phyloP scores from a whole-genome alignment of 2,888 invertebrate species.

The Arge pagana region DNA sequence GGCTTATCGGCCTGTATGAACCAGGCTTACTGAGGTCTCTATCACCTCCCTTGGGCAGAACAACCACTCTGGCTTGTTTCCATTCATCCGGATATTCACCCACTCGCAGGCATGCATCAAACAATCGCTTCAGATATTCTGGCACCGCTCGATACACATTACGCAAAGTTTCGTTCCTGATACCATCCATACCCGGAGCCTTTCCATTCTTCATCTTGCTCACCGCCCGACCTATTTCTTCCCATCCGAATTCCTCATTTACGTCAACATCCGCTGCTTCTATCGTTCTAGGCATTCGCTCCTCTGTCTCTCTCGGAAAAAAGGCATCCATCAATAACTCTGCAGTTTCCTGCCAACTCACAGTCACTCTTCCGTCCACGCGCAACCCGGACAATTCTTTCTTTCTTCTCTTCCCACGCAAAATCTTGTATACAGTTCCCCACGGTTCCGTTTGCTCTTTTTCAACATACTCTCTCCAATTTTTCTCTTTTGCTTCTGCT shows the following conservation, averaged over 20 bases:
- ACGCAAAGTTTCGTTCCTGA: slow-evolving; percentile 2
- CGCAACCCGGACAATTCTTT: neutral
- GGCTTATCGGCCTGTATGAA: slow-evolving; percentile 14
- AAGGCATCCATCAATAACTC: neutral
- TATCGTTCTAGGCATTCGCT: neutral
- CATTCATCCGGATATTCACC: slow-evolving; percentile 21
- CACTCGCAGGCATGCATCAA: slow-evolving; percentile 24
- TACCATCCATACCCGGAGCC: slow-evolving; percentile 13
- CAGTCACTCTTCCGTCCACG: neutral
- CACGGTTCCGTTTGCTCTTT: neutral
- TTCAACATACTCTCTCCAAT: neutral
- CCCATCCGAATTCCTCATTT: neutral
- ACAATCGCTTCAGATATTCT: neutral
- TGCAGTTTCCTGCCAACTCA: neutral
- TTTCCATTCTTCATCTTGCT: slow-evolving; percentile 3
- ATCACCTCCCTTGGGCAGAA: slow-evolving; percentile 20
- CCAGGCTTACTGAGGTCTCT: slow-evolving; percentile 2
- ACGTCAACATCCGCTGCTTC: neutral
- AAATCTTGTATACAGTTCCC: neutral
- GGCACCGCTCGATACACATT: neutral
- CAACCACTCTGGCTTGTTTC: slow-evolving; percentile 22
- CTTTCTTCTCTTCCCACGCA: neutral
- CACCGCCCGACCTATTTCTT: slow-evolving; percentile 3
- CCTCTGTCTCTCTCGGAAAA: neutral
- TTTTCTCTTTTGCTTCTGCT: neutral